phyloP scores from a whole-genome alignment of 2,113 vertebrate species.

The Euleptes europaea region DNA sequence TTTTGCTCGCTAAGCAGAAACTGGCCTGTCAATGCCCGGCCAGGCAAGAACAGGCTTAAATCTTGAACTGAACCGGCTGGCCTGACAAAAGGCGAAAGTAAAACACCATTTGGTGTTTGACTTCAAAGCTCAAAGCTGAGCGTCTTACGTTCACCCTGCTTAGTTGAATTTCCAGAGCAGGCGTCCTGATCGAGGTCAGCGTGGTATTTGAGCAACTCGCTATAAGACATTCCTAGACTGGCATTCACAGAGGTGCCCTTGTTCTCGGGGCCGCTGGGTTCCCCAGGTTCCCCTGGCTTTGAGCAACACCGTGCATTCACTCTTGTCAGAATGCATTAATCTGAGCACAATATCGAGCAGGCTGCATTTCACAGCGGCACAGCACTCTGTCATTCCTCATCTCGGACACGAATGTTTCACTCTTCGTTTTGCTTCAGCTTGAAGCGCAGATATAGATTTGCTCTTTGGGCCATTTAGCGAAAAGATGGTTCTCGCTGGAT shows the following conservation, averaged over 20 bases:
- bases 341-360: conserved; percentile 4
- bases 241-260: conserved; percentile 81
- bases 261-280: conserved; percentile 82
- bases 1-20: neutral
- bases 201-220: conserved; percentile 60
- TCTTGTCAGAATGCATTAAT: conserved; percentile 4
- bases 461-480: neutral
- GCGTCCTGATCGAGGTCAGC: conserved; percentile 69
- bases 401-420: neutral
- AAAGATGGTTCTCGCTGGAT: neutral
- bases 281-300: conserved; percentile 80
- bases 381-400: neutral
- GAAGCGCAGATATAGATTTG: neutral
- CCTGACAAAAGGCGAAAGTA: neutral
- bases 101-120: neutral
- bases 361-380: conserved; percentile 1
- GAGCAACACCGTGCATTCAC: conserved; percentile 44
- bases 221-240: conserved; percentile 69
- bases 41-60: neutral
- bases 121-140: neutral
- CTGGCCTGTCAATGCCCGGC: neutral
- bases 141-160: conserved; percentile 26
- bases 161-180: conserved; percentile 45
- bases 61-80: neutral
- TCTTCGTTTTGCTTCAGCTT: neutral